Conservation (phyloP, 2,888 invertebrate species). For the Plagodis dolabraria region DNA sequence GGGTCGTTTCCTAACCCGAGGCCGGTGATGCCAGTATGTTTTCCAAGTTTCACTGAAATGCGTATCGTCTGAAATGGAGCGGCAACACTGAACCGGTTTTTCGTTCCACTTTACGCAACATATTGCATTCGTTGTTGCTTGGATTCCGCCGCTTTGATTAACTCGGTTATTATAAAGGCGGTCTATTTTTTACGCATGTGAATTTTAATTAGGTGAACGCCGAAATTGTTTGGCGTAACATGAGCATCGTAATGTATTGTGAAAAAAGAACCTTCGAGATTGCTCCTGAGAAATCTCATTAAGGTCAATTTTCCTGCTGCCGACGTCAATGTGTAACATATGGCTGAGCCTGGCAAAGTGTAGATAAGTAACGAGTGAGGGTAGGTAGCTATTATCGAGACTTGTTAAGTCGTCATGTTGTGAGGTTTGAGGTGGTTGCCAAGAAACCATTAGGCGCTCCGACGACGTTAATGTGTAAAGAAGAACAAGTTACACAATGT, state of each 20-base stretch:
- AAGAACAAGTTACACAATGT: conserved; percentile 40
- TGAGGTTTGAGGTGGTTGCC: conserved; percentile 32
- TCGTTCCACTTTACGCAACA: conserved; percentile 74
- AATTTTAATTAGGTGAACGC: conserved; percentile 43
- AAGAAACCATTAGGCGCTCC: conserved; percentile 41
- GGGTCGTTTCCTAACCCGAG: conserved; percentile 35
- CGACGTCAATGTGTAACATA: conserved; percentile 2
- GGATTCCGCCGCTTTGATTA: conserved; percentile 70
- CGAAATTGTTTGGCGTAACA: conserved; percentile 38
- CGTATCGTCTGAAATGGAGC: conserved; percentile 71
- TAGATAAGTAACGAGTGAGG: conserved; percentile 13
- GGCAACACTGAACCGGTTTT: conserved; percentile 68
- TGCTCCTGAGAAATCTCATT: too few species aligned
- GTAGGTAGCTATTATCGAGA: conserved; percentile 9
- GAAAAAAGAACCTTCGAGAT: too few species aligned
- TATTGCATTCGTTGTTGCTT: conserved; percentile 69
- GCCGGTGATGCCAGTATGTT: conserved; percentile 45
- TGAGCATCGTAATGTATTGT: conserved; percentile 1
- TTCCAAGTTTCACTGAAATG: conserved; percentile 53
- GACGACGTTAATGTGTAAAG: conserved; percentile 30
- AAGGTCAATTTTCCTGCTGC: too few species aligned
- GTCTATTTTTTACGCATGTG: conserved; percentile 53
- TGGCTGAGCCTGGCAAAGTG: conserved; percentile 11
- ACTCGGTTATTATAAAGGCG: conserved; percentile 69
- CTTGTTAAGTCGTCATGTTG: conserved; percentile 34